phyloP scores from a whole-genome alignment of 2,888 invertebrate genomes.

The Dyspetes luteomarginatus region DNA sequence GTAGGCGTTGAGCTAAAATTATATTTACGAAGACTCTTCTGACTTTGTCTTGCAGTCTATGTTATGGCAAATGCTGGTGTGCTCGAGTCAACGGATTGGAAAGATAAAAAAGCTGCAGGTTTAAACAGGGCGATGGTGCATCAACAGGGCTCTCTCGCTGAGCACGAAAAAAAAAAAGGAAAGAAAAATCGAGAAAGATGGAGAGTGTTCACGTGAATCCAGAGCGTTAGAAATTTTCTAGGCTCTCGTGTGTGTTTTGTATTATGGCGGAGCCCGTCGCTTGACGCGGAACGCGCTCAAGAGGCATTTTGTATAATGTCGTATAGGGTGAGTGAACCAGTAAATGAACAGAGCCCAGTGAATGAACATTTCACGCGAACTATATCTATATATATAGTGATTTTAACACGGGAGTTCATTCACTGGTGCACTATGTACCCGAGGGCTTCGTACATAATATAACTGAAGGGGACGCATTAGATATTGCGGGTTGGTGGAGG shows the following conservation, averaged over 20 bases:
- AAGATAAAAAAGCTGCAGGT: constrained; percentile 12
- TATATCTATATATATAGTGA: no score
- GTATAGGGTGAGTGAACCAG: no score
- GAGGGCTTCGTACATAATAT: no score
- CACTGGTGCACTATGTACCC: no score
- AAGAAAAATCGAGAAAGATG: not conserved
- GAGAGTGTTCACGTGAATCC: constrained; percentile 23
- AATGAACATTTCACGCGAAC: no score
- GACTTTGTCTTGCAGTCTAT: not conserved
- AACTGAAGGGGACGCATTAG: not conserved
- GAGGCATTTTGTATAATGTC: not conserved
- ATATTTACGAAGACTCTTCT: not conserved
- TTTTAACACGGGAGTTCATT: no score
- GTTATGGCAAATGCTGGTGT: not conserved
- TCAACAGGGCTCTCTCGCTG: not conserved
- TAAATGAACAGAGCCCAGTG: no score
- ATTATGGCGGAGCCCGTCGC: not conserved
- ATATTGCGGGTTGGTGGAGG: not conserved
- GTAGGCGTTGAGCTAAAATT: not conserved
- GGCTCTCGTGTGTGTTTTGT: no score
- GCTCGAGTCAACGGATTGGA: constrained; percentile 40
- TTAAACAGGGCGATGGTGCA: not conserved
- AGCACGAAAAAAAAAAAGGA: not conserved
- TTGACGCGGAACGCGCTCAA: not conserved
- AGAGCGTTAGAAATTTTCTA: constrained; percentile 33